These are phyloP conservation scores for Pharmacophagus antenor DNA, from an alignment of 2,888 invertebrate genomes.

Conservation along the genomic window DNA sequence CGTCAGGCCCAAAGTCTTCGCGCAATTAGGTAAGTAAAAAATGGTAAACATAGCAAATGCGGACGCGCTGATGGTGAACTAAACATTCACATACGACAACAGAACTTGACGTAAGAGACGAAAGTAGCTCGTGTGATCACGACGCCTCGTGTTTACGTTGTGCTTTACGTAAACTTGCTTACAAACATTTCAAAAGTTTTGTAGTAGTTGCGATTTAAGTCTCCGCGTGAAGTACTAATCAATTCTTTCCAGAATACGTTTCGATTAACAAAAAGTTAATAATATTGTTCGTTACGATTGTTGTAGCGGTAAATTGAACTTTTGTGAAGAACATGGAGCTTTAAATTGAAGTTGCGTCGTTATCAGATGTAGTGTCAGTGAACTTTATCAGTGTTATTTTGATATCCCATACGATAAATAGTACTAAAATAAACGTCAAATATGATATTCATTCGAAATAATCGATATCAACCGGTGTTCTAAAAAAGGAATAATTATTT, in stretches of 20 bases:
- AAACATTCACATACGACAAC: constrained; percentile 59
- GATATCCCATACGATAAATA: neutral
- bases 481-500: too few relatives aligned
- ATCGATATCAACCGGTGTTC: neutral
- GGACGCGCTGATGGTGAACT: constrained; percentile 41
- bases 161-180: constrained; percentile 69
- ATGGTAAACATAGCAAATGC: constrained; percentile 41
- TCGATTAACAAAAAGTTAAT: neutral
- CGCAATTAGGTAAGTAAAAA: constrained; percentile 93
- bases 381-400: neutral
- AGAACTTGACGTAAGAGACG: constrained; percentile 2
- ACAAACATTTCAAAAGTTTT: constrained; percentile 61
- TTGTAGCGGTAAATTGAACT: neutral
- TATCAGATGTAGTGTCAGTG: neutral
- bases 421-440: neutral
- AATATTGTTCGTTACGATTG: neutral
- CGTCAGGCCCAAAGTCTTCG: constrained; percentile 95
- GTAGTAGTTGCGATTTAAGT: constrained; percentile 10
- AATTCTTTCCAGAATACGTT: neutral
- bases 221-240: neutral
- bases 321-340: neutral
- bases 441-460: neutral
- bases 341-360: neutral
- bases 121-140: constrained; percentile 30
- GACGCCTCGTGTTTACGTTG: constrained; percentile 65